A percentile compares a stretch with the other conserved stretches of the same genome.
phyloP scores from a whole-genome alignment of 2,797 vertebrate genomes.

The Acropternis orthonyx region DNA sequence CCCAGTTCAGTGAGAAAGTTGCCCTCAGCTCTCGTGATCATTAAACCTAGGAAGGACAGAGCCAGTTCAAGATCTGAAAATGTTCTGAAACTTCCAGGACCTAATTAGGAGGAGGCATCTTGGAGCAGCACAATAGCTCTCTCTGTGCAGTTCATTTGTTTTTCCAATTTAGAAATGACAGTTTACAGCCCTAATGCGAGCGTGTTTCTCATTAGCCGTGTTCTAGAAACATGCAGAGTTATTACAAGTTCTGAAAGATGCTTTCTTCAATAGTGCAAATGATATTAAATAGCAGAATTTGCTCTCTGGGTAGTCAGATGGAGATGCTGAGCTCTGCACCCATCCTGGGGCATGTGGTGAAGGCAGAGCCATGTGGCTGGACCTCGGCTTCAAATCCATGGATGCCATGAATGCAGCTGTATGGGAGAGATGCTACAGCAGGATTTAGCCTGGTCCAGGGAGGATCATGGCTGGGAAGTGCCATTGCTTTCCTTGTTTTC shows the following conservation, averaged over 20 bases:
- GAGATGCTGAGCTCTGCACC: background rate
- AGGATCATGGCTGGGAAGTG: background rate
- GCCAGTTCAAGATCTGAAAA: background rate
- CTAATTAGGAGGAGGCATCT: background rate
- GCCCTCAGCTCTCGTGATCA: background rate
- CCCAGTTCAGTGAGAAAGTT: background rate
- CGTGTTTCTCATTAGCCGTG: conserved; percentile 1
- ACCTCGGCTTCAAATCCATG: rapidly evolving
- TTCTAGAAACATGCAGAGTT: background rate
- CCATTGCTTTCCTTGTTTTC: background rate
- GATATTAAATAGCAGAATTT: background rate
- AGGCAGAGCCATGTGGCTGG: background rate
- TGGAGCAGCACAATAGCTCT: background rate
- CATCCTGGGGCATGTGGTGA: background rate
- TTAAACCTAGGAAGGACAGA: background rate
- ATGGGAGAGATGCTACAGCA: background rate
- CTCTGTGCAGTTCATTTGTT: conserved; percentile 21
- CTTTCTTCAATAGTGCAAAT: background rate
- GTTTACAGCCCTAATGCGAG: background rate
- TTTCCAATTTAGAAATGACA: conserved; percentile 37
- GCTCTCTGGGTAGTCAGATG: background rate
- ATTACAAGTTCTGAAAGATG: background rate
- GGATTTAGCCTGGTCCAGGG: background rate
- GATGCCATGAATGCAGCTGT: rapidly evolving
- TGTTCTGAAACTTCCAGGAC: background rate